Conservation (phyloP, 2,797 vertebrate genomes). For the Tokudaia muenninki region DNA sequence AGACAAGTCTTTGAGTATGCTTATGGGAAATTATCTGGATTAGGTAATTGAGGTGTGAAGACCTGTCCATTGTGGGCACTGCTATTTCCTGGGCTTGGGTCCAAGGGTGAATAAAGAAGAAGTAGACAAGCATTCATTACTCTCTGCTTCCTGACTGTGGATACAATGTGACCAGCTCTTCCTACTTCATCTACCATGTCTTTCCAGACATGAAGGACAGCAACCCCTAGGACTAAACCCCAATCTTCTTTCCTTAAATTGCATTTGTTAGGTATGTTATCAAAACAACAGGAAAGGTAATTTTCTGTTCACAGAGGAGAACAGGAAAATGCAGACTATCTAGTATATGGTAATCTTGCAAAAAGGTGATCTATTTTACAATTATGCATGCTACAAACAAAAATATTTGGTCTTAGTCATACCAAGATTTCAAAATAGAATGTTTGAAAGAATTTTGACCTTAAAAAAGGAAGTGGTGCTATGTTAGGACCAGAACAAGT, state of each 20-base stretch:
- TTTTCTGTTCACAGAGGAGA: not conserved
- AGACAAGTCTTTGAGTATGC: not conserved
- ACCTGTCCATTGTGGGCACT: not conserved
- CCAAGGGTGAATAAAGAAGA: not conserved
- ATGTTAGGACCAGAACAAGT: not conserved
- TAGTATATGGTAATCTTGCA: not conserved
- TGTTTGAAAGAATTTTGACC: slow-evolving; percentile 15
- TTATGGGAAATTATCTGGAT: not conserved
- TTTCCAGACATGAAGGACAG: too few relatives aligned
- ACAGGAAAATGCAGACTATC: not conserved
- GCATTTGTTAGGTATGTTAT: not conserved
- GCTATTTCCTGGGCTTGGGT: too few relatives aligned
- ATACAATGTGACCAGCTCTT: not conserved
- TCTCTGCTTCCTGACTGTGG: not conserved
- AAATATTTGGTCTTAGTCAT: slow-evolving; percentile 13
- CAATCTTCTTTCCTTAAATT: not conserved
- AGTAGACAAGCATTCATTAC: not conserved
- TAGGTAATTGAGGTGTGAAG: not conserved
- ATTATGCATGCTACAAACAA: not conserved
- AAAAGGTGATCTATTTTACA: not conserved
- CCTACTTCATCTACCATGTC: not conserved
- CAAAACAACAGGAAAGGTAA: not conserved
- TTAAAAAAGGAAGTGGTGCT: slow-evolving; percentile 40
- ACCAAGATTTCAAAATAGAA: slow-evolving; percentile 39
- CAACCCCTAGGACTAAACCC: not conserved